These are phyloP conservation scores for Drosophila monieri DNA, from an alignment of 2,888 invertebrate species.

Conservation along the genomic window DNA sequence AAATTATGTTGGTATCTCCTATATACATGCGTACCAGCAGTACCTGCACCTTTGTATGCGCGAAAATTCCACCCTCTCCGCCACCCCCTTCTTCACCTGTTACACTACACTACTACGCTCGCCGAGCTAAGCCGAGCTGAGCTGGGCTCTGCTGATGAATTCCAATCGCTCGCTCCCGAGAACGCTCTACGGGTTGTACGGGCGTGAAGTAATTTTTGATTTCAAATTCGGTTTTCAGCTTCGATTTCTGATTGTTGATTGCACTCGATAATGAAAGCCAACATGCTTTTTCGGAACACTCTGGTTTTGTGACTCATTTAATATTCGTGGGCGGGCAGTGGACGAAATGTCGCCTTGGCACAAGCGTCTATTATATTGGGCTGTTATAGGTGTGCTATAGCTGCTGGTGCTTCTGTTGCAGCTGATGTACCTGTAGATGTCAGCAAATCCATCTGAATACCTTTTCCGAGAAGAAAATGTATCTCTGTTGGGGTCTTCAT, in stretches of 20 bases:
- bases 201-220: conserved; percentile 38
- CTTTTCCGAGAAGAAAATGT: neutral
- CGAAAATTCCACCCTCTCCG: conserved; percentile 56
- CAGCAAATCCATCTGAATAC: no score
- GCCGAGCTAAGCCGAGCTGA: conserved; percentile 2
- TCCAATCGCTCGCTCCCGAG: conserved; percentile 24
- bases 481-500: neutral
- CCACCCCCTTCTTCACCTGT: conserved; percentile 71
- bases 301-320: conserved; percentile 27
- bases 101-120: conserved; percentile 50
- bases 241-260: conserved; percentile 21
- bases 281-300: conserved; percentile 19
- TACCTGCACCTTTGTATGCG: conserved; percentile 60
- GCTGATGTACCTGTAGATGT: neutral
- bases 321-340: conserved; percentile 32
- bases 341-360: conserved; percentile 30
- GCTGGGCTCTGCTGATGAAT: conserved; percentile 23
- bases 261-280: conserved; percentile 16
- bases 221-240: conserved; percentile 4
- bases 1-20: conserved; percentile 51
- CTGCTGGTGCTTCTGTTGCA: neutral
- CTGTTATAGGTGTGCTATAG: conserved; percentile 5
- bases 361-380: conserved; percentile 7
- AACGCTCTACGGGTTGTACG: conserved; percentile 11
- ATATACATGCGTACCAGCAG: conserved; percentile 42